Percentiles rank a stretch among this genome's conserved stretches.
Evolutionary conservation across 1,140 invertebrate genomes (phyloP).

Genomic region (Acyrthosiphon pisum): DNA sequence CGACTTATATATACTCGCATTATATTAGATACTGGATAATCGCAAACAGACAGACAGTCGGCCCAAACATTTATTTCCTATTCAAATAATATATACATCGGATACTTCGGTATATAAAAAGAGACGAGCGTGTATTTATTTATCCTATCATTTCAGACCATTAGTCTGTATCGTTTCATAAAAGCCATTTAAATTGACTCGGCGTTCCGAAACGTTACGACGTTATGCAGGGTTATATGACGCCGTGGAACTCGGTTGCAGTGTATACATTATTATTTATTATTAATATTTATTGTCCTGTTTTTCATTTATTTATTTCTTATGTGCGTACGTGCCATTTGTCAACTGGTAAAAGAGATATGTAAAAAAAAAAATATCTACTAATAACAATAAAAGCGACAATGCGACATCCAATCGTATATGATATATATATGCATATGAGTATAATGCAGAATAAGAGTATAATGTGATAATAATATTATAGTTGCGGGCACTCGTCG

Average conservation of each 20-base stretch:
- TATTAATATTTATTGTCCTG: slow-evolving; percentile 29
- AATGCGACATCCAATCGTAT: not conserved
- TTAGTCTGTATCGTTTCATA: slow-evolving; percentile 42
- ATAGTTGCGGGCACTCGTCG: not conserved
- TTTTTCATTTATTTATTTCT: slow-evolving; percentile 44
- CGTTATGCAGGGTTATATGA: not conserved
- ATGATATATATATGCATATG: not conserved
- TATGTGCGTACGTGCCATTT: not conserved
- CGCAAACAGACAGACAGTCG: not conserved
- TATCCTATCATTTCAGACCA: slow-evolving; percentile 32
- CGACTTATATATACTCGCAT: not conserved
- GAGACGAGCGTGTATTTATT: not conserved
- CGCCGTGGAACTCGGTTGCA: not conserved
- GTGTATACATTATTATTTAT: not conserved
- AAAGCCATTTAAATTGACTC: slow-evolving; percentile 52
- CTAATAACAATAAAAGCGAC: slow-evolving; percentile 5
- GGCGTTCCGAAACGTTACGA: slow-evolving; percentile 16
- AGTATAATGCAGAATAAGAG: no score
- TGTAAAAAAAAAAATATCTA: not conserved
- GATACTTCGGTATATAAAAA: not conserved
- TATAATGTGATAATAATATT: not conserved
- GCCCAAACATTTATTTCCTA: not conserved
- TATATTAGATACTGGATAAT: not conserved
- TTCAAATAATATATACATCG: slow-evolving; percentile 6
- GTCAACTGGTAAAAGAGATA: not conserved